Conservation (phyloP, 2,888 invertebrate genomes). For the Iphiclides podalirius region DNA sequence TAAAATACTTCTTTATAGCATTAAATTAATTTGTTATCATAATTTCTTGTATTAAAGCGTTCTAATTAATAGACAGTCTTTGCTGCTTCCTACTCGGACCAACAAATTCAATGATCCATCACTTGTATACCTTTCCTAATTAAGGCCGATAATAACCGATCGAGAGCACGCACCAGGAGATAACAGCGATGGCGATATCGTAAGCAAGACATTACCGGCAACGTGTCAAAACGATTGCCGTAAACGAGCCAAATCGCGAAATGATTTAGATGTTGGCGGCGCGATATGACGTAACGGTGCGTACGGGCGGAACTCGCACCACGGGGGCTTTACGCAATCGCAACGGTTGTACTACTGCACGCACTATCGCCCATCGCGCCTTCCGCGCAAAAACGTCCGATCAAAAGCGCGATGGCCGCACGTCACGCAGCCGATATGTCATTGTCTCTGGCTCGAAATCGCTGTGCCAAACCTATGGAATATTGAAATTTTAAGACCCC, state of each 20-base stretch:
- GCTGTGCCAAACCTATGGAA: no score
- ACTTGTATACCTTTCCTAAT: no score
- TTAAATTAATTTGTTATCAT: slow-evolving; percentile 19
- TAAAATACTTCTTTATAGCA: no score
- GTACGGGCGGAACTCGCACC: slow-evolving; percentile 40
- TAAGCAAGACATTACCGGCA: slow-evolving; percentile 3
- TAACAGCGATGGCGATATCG: not conserved
- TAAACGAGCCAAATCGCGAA: slow-evolving; percentile 10
- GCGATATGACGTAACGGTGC: slow-evolving; percentile 44
- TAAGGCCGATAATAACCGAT: not conserved
- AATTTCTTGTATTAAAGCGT: no score
- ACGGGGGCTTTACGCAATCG: slow-evolving; percentile 54
- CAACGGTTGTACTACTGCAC: slow-evolving; percentile 47
- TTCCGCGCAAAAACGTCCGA: slow-evolving; percentile 30
- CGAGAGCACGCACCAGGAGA: not conserved
- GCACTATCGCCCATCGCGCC: slow-evolving; percentile 69
- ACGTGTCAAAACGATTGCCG: slow-evolving; percentile 4
- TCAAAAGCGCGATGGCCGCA: no score
- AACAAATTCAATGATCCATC: no score
- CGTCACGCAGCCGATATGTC: no score
- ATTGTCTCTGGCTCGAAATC: no score
- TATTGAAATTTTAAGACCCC: no score
- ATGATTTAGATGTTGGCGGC: slow-evolving; percentile 26
- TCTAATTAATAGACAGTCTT: no score
- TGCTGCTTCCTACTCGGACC: no score